phyloP scores from a whole-genome alignment of 2,797 vertebrate genomes.

The Semaprochilodus insignis region DNA sequence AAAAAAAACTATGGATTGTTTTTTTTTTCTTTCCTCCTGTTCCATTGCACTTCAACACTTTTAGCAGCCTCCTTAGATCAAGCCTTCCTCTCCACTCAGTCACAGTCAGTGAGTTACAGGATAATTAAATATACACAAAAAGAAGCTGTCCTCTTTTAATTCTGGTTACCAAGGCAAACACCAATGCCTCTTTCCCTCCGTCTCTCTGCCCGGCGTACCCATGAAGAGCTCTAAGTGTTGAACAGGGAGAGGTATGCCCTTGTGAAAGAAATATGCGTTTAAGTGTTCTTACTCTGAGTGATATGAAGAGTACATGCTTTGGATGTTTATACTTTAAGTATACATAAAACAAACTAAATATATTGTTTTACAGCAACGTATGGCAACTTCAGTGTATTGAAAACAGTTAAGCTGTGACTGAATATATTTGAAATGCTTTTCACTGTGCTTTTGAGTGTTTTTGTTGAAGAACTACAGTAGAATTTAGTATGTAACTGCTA shows the following conservation, averaged over 20 bases:
- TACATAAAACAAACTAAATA: too few species aligned
- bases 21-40: not conserved
- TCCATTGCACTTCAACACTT: not conserved
- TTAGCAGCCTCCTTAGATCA: not conserved
- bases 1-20: not conserved
- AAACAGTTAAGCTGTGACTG: too few species aligned
- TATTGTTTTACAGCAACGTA: too few species aligned
- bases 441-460: too few species aligned
- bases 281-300: not conserved
- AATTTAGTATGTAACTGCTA: too few species aligned
- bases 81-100: not conserved
- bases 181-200: not conserved
- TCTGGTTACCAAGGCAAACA: slow-evolving; percentile 14
- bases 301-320: not conserved
- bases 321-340: not conserved
- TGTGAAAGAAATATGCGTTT: too few species aligned
- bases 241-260: not conserved
- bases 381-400: too few species aligned
- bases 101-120: slow-evolving; percentile 15
- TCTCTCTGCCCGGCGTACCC: slow-evolving; percentile 23
- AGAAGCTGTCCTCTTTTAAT: slow-evolving; percentile 17
- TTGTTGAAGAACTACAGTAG: too few species aligned
- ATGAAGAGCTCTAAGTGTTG: not conserved
- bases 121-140: slow-evolving; percentile 39
- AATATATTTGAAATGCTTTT: too few species aligned